phyloP scores from a whole-genome alignment of 2,888 invertebrate species.

The Linnaemya tessellans region DNA sequence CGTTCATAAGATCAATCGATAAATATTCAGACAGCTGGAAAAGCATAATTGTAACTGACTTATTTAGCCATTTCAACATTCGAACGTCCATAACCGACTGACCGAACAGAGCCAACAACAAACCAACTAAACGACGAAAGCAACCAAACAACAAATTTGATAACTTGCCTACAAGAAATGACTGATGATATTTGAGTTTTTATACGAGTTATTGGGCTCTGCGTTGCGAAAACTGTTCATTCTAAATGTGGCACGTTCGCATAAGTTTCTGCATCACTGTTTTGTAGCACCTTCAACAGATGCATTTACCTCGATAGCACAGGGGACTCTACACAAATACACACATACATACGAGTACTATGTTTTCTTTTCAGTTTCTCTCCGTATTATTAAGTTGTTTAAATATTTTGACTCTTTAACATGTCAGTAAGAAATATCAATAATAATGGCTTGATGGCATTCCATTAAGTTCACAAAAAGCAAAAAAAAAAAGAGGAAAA shows the following conservation, averaged over 20 bases:
- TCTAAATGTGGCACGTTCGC: slow-evolving; percentile 72
- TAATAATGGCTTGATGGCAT: slow-evolving; percentile 45
- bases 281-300: slow-evolving; percentile 71
- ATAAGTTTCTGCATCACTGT: slow-evolving; percentile 65
- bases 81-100: background rate
- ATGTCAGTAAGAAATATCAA: slow-evolving; percentile 66
- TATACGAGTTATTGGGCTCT: slow-evolving; percentile 3
- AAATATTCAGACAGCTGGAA: slow-evolving; percentile 78
- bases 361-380: background rate
- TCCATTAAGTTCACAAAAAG: background rate
- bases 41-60: slow-evolving; percentile 76
- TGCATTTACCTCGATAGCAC: slow-evolving; percentile 60
- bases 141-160: slow-evolving; percentile 25
- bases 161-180: slow-evolving; percentile 48
- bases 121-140: slow-evolving; percentile 3
- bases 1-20: slow-evolving; percentile 71
- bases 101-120: background rate
- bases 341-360: background rate
- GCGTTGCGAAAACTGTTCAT: slow-evolving; percentile 34
- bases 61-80: slow-evolving; percentile 43
- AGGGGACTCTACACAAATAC: background rate
- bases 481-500: too few species aligned
- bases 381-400: slow-evolving; percentile 71
- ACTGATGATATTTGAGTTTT: slow-evolving; percentile 55
- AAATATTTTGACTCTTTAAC: slow-evolving; percentile 69